Evolutionary conservation across 2,888 invertebrate species (phyloP).

Genomic region (Gortyna flavago): DNA sequence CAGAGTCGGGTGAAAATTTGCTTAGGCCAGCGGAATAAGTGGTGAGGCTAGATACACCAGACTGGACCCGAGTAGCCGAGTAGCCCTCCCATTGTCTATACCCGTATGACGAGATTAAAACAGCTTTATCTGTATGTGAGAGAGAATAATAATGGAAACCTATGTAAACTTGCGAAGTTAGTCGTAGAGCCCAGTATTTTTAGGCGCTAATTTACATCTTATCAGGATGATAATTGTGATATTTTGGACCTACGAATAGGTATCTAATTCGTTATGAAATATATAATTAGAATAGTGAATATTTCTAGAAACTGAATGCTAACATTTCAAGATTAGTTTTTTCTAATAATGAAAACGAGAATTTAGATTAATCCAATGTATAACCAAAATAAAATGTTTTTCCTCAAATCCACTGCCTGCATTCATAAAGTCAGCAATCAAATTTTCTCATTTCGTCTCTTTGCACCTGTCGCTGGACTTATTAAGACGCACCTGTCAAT

Average conservation of each 20-base stretch:
- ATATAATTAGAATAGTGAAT: not conserved
- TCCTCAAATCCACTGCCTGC: slow-evolving; percentile 60
- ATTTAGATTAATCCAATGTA: slow-evolving; percentile 20
- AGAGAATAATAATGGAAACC: slow-evolving; percentile 63
- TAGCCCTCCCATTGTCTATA: slow-evolving; percentile 81
- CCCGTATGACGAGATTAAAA: slow-evolving; percentile 70
- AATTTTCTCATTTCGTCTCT: slow-evolving; percentile 86
- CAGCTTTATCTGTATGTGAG: slow-evolving; percentile 63
- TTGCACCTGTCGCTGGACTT: slow-evolving; percentile 86
- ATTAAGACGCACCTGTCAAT: slow-evolving; percentile 91
- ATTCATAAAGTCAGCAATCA: slow-evolving; percentile 83
- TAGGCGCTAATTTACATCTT: not conserved
- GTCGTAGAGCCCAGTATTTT: not conserved
- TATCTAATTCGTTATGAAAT: not conserved
- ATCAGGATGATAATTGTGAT: not conserved
- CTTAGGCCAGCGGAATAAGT: slow-evolving; percentile 90
- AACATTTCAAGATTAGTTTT: not conserved
- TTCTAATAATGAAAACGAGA: not conserved
- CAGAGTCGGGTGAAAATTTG: slow-evolving; percentile 88
- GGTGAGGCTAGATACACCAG: slow-evolving; percentile 81
- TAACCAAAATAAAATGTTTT: slow-evolving; percentile 47
- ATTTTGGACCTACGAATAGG: no score
- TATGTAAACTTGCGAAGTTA: slow-evolving; percentile 64
- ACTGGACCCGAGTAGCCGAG: slow-evolving; percentile 68
- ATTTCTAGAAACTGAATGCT: not conserved